Conservation (phyloP, 2,888 invertebrate species). For the Acleris laterana region DNA sequence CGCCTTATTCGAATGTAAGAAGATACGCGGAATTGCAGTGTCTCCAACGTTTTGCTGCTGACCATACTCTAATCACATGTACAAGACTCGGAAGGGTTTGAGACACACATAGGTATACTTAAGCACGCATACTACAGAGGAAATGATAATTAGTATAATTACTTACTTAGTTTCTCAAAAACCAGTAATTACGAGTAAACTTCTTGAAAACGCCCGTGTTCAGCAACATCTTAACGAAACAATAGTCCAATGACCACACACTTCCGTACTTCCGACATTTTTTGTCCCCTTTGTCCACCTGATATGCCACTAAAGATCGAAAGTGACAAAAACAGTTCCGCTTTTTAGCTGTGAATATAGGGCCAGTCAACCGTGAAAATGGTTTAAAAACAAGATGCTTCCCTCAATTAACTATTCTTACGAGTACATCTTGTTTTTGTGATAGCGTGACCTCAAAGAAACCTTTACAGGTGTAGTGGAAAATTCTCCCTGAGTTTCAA, state of each 20-base stretch:
- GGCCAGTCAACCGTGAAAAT: conserved; percentile 18
- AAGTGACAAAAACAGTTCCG: conserved; percentile 14
- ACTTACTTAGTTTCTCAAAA: too few species aligned
- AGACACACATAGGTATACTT: too few species aligned
- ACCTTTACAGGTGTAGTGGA: neutral
- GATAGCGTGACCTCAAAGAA: neutral
- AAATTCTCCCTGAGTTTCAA: too few species aligned
- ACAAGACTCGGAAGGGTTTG: too few species aligned
- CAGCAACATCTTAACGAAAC: neutral
- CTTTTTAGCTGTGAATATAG: conserved; percentile 10
- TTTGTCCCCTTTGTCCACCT: conserved; percentile 15
- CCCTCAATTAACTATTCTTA: neutral
- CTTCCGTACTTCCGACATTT: conserved; percentile 14
- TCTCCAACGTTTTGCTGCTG: too few species aligned
- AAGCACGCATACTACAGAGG: too few species aligned
- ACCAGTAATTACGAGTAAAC: too few species aligned
- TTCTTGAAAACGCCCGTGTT: too few species aligned
- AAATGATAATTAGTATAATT: too few species aligned
- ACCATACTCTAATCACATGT: too few species aligned
- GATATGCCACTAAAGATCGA: conserved; percentile 3
- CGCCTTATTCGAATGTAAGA: too few species aligned
- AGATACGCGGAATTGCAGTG: too few species aligned
- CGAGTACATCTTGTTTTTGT: neutral
- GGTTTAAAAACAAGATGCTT: conserved; percentile 9
- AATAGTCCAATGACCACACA: conserved; percentile 16